Percentiles rank a stretch among this genome's conserved stretches.
Conservation (phyloP, 2,797 vertebrate genomes). For the Psittacula derbiana region DNA sequence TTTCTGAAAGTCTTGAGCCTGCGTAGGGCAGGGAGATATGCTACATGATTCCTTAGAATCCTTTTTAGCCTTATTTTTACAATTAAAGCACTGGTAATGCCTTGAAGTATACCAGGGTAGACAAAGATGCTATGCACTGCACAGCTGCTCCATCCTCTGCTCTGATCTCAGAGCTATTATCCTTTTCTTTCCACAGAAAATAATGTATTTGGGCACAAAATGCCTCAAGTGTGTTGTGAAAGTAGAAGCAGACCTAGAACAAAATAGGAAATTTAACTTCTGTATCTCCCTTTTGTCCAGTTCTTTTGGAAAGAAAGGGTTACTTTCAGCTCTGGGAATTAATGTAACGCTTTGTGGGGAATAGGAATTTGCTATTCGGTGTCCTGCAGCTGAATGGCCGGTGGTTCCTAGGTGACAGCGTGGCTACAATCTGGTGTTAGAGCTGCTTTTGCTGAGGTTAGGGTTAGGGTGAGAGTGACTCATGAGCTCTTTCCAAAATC, state of each 20-base stretch:
- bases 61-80: background rate
- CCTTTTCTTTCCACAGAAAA: background rate
- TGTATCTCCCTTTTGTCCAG: background rate
- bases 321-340: background rate
- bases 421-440: background rate
- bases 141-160: background rate
- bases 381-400: background rate
- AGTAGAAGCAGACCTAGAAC: background rate
- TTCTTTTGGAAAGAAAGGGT: background rate
- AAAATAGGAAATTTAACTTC: background rate
- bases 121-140: background rate
- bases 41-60: background rate
- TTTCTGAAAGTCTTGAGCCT: background rate
- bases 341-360: background rate
- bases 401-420: background rate
- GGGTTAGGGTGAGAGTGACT: background rate
- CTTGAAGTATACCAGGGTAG: background rate
- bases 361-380: background rate
- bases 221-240: background rate
- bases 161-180: background rate
- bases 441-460: background rate
- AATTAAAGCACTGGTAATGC: background rate
- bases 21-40: background rate
- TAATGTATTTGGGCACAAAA: accelerated
- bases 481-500: background rate